These are phyloP conservation scores for Cephalotes varians DNA, from an alignment of 2,888 invertebrate genomes.

Conservation along the genomic window DNA sequence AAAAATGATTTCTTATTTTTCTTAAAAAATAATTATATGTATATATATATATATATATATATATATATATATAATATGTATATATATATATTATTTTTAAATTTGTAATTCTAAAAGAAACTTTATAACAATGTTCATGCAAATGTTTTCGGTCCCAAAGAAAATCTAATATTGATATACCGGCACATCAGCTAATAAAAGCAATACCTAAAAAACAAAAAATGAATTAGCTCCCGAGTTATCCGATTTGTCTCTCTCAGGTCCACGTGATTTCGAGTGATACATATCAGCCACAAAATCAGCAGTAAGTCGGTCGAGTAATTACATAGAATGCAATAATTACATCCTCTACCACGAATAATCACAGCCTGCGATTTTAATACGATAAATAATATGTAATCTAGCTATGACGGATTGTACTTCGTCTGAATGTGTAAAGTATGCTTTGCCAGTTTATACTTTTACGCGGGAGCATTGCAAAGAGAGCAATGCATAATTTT, in stretches of 20 bases:
- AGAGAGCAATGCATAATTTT: constrained; percentile 7
- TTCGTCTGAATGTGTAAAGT: constrained; percentile 68
- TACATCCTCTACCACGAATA: constrained; percentile 46
- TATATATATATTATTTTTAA: neutral
- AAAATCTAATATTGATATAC: constrained; percentile 56
- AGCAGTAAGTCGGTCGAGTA: constrained; percentile 18
- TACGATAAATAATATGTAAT: constrained; percentile 47
- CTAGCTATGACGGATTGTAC: constrained; percentile 59
- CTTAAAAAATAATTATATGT: neutral
- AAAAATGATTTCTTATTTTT: neutral
- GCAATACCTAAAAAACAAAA: constrained; percentile 75
- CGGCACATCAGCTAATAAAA: constrained; percentile 77
- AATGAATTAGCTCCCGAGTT: constrained; percentile 57
- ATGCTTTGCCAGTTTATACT: constrained; percentile 67
- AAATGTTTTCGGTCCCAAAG: constrained; percentile 36
- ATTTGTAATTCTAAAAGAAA: neutral
- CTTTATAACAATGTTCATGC: neutral
- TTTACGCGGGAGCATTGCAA: constrained; percentile 52
- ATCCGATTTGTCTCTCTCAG: constrained; percentile 21
- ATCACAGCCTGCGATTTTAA: constrained; percentile 51
- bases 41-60: too few species aligned
- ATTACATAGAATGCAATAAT: constrained; percentile 54
- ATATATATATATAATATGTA: neutral
- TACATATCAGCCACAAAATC: constrained; percentile 15
- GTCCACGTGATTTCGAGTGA: neutral